Evolutionary conservation across 2,113 vertebrate species (phyloP), one percentile per base, ranked within the genome.

Genomic region (Thunnus thynnus): DNA sequence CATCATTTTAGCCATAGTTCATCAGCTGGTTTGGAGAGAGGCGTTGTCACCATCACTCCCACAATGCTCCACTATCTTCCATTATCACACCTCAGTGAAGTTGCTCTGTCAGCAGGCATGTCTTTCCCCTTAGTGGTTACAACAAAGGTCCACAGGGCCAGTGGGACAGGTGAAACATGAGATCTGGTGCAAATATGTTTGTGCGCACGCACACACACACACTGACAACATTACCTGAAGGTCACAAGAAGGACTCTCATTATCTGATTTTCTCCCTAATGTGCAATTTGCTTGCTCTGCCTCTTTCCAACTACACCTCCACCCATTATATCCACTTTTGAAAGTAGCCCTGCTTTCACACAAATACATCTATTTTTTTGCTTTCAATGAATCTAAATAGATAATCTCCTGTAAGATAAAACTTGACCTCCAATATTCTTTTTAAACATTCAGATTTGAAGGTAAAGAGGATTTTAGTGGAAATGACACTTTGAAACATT

Each of bases 131-230:
- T 16, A 3, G 47, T 72, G 14, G 9, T 84, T 74, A 65, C 55
- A 76, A 71, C 77, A 83, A 80, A 52, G 16, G 46, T 83, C 67
- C 69, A 57, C 11, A 17, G 5, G 73, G 69, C 20, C 54, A 61
- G 61, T 62, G 32, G 70, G 48, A 78, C 73, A 74, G 48, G 44
- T 88, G 88, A 87, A 89, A 90, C 54, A 57, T 66, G 77, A 89
- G 78, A 83, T 30, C 55, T 30, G 65, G 25, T 57, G 25, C 51
- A 76, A 72, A 81, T 52, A 58, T 57, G 32, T 69, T 69, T 60
- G 16, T 16, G 18, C 0, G 1, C 16, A 10, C 13, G 4, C 36
- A 70, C 7, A 72, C 56, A 46, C 30, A 36, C 44, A 46, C n/a
- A 51, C 12, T 16, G 68, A 50, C 57, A 36, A 11, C 20, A 74